Evolutionary conservation across 1,140 invertebrate species (phyloP).

Genomic region (Achatina immaculata): DNA sequence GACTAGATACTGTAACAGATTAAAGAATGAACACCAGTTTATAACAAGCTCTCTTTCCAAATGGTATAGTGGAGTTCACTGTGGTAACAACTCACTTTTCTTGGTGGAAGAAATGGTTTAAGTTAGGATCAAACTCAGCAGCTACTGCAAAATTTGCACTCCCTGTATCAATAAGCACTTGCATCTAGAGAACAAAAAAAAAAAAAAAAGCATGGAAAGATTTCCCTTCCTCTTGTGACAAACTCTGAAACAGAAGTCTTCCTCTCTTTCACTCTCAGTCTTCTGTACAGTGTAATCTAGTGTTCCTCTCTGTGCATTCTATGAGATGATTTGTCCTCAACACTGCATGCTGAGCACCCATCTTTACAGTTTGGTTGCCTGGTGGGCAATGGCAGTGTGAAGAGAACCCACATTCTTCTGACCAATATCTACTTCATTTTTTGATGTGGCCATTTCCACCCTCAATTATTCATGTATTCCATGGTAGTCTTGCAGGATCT

Average conservation of each 20-base stretch:
- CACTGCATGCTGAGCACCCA: not conserved
- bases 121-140: constrained; percentile 55
- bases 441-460: too few species aligned
- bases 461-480: too few species aligned
- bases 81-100: constrained; percentile 63
- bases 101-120: constrained; percentile 62
- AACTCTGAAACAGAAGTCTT: not conserved
- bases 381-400: too few species aligned
- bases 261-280: not conserved
- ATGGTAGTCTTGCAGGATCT: too few species aligned
- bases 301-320: not conserved
- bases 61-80: too few species aligned
- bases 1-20: too few species aligned
- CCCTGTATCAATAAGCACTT: constrained; percentile 73
- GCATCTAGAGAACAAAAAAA: constrained; percentile 64
- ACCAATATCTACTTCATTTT: too few species aligned
- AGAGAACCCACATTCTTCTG: too few species aligned
- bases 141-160: constrained; percentile 74
- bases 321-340: not conserved
- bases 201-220: not conserved
- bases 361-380: not conserved
- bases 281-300: too few species aligned
- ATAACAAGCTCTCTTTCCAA: too few species aligned
- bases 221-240: not conserved
- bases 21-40: too few species aligned